Evolutionary conservation across 2,113 vertebrate genomes (phyloP).

Genomic region (Sprattus sprattus): DNA sequence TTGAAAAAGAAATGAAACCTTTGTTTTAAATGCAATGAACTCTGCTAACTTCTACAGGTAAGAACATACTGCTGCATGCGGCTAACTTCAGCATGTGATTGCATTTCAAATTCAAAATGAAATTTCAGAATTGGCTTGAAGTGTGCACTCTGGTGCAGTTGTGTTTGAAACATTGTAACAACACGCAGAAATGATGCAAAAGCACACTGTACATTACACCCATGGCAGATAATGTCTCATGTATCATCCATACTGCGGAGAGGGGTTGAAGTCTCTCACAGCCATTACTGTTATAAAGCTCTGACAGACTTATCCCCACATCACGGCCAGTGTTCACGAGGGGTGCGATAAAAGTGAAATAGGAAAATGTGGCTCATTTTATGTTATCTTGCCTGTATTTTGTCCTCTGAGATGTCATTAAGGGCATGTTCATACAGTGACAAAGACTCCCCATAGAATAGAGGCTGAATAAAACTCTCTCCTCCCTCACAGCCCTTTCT

Average conservation of each 20-base stretch:
- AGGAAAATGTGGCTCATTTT: conserved; percentile 38
- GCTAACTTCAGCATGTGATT: too few species aligned
- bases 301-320: background rate
- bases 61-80: background rate
- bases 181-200: conserved; percentile 7
- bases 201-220: background rate
- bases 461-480: conserved; percentile 46
- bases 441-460: conserved; percentile 60
- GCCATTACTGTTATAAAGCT: background rate
- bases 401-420: conserved; percentile 67
- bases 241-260: background rate
- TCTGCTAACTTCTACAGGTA: background rate
- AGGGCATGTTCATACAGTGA: conserved; percentile 41
- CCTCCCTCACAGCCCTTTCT: conserved; percentile 19
- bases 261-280: background rate
- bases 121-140: background rate
- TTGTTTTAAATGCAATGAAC: background rate
- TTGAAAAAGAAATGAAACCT: background rate
- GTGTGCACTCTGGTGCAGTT: background rate
- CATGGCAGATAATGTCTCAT: background rate
- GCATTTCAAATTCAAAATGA: background rate
- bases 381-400: conserved; percentile 49
- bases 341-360: conserved; percentile 21
- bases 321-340: background rate
- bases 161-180: background rate